Base-by-base conservation (phyloP, 64 coral and sea anemone species). In the Catalaphyllia jardinei region DNA sequence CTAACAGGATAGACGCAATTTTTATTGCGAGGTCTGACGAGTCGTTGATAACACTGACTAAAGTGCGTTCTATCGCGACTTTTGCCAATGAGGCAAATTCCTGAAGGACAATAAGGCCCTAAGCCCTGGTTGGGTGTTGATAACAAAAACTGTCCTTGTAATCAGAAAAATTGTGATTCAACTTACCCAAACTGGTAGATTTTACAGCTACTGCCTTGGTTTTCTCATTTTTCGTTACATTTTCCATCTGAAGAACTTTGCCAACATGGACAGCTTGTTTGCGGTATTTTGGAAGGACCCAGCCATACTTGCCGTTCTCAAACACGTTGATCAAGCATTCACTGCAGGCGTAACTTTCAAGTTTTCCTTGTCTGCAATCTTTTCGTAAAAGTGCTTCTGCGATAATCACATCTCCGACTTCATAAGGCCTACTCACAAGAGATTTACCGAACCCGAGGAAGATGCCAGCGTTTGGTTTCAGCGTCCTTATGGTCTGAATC, bases 271-370 rank as follows among this genome's bases (percentile, higher is more conserved):
- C 63, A 35, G 31, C 33, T 64, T 85, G 81, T 51, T 42, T 71
- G 33, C 81, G 81, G 63, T 85, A 71, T 15, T 85, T 85, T 39
- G 81, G 81, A 22, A 24, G 63, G 15, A 33, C 42, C 81, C 81
- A 85, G 8, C 81, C 81, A 85, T 69, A 85, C 61, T 85, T 85
- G 20, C 81, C 81, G 29, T 85, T 33, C 39, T 85, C 81, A 28
- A 85, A 85, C 38, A 85, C 81, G 7, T 29, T 85, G 33, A 71
- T 46, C 62, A 85, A 71, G 22, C 62, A 85, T 52, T 85, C 81
- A 15, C 81, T 85, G 35, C 81, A 85, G 62, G 33, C 35, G 50
- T 35, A n/a, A 14, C 81, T 85, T 85, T 85, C 81, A 85, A 52
- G 63, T 71, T 51, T 71, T 19, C 38, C 62, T n/a, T 51, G 22